phyloP scores from a whole-genome alignment of 2,888 invertebrate genomes.

The Pegoplata infirma region DNA sequence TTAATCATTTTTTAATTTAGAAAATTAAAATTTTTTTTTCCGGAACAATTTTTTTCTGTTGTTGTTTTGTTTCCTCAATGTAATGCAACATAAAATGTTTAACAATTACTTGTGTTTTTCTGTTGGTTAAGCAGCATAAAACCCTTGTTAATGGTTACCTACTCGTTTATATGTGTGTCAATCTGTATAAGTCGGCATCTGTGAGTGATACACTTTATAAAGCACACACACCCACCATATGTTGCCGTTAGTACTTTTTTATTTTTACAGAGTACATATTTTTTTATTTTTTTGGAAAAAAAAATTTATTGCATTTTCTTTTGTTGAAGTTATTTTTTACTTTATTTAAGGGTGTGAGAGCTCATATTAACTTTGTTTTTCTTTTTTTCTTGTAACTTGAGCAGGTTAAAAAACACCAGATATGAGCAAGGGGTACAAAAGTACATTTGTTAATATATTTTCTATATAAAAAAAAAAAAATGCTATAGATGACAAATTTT shows the following conservation, averaged over 20 bases:
- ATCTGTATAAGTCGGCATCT: not conserved
- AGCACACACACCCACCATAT: slow-evolving; percentile 6
- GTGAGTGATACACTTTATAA: slow-evolving; percentile 36
- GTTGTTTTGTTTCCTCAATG: not conserved
- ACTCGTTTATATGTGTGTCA: slow-evolving; percentile 27
- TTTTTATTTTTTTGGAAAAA: not conserved
- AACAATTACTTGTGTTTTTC: slow-evolving; percentile 27
- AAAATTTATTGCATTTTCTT: not conserved
- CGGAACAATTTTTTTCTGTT: not conserved
- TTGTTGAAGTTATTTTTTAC: not conserved
- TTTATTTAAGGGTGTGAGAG: not conserved
- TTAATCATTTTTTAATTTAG: slow-evolving; percentile 1
- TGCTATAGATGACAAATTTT: no score
- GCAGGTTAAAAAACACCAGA: no score
- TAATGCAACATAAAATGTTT: slow-evolving; percentile 13
- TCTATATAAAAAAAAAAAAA: no score
- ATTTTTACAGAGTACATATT: not conserved
- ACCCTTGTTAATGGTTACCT: slow-evolving; percentile 45
- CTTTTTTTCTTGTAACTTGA: no score
- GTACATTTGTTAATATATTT: no score
- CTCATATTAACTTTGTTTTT: not conserved
- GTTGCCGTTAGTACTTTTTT: slow-evolving; percentile 1
- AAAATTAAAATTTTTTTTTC: no score
- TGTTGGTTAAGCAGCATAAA: slow-evolving; percentile 40
- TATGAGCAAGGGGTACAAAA: no score